A percentile compares a stretch with the other conserved stretches of the same genome.
These are phyloP conservation scores for Myrmophylax atrothorax DNA, from an alignment of 2,113 vertebrate species.

Conservation along the genomic window DNA sequence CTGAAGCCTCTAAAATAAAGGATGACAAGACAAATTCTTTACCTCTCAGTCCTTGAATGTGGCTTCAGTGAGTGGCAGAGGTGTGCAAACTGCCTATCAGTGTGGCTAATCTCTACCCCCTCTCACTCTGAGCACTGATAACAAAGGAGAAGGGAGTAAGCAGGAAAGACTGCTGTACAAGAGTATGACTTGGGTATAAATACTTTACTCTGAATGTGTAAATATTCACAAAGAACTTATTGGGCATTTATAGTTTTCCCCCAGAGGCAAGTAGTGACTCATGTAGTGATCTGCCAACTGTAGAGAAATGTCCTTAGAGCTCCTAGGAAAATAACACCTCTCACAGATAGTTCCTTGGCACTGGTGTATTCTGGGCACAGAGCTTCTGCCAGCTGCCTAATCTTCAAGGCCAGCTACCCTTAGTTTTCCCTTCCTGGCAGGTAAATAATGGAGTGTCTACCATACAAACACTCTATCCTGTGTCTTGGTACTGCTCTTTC, in stretches of 20 bases:
- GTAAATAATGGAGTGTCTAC: not conserved
- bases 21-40: not conserved
- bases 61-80: not conserved
- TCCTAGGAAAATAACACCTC: not conserved
- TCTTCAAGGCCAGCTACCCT: not conserved
- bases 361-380: not conserved
- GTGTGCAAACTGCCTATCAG: not conserved
- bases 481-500: not conserved
- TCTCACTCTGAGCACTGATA: rapidly evolving
- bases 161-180: not conserved
- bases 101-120: not conserved
- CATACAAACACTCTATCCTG: not conserved
- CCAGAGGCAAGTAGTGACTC: not conserved
- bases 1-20: not conserved
- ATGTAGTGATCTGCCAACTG: not conserved
- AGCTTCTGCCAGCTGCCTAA: not conserved
- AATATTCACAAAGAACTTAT: constrained; percentile 5
- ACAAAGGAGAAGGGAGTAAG: not conserved
- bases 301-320: not conserved
- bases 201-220: not conserved
- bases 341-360: not conserved
- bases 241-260: not conserved
- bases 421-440: not conserved
- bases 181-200: not conserved
- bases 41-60: not conserved